These are phyloP conservation scores for Watsonalla binaria DNA, from an alignment of 2,888 invertebrate species.

Conservation along the genomic window DNA sequence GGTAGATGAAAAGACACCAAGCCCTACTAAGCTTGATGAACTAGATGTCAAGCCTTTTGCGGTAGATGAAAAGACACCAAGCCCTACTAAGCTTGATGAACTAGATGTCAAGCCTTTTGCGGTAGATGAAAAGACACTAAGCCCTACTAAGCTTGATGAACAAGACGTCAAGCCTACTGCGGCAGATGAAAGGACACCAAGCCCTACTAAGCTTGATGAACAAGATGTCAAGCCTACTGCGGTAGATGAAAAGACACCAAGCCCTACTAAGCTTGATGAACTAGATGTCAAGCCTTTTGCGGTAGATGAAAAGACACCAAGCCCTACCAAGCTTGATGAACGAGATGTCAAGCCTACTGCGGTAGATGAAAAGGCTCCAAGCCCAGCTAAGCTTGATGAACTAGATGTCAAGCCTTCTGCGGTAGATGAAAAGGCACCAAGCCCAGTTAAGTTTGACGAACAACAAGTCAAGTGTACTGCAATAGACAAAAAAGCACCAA, in stretches of 20 bases:
- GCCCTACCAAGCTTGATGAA: slow-evolving; percentile 1
- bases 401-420: slow-evolving; percentile 5
- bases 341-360: no score
- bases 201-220: slow-evolving; percentile 1
- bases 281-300: no score
- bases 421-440: slow-evolving; percentile 4
- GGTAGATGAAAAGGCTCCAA: not conserved
- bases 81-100: slow-evolving; percentile 3
- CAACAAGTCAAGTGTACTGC: slow-evolving; percentile 4
- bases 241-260: not conserved
- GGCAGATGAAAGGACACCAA: slow-evolving; percentile 9
- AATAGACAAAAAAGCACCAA: slow-evolving; percentile 9
- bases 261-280: not conserved
- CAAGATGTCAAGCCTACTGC: not conserved
- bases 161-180: not conserved
- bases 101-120: slow-evolving; percentile 2
- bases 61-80: slow-evolving; percentile 9
- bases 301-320: slow-evolving; percentile 4
- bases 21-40: slow-evolving; percentile 1
- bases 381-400: not conserved
- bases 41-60: not conserved
- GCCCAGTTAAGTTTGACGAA: slow-evolving; percentile 7
- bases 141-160: slow-evolving; percentile 1
- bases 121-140: slow-evolving; percentile 1
- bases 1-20: slow-evolving; percentile 11